phyloP scores from a whole-genome alignment of 2,888 invertebrate genomes.

The Apamea crenata region DNA sequence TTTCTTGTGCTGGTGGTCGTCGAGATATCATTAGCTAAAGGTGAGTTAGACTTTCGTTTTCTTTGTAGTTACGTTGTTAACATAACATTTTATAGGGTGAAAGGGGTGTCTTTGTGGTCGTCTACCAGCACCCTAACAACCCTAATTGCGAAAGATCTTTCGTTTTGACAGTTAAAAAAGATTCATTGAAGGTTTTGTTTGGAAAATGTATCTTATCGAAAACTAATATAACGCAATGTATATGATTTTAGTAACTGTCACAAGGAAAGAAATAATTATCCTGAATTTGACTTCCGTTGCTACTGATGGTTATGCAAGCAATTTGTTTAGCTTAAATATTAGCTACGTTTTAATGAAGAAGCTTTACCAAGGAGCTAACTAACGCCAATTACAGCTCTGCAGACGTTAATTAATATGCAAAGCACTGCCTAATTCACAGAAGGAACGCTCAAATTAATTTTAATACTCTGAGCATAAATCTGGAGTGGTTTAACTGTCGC shows the following conservation, averaged over 20 bases:
- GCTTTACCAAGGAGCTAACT: conserved; percentile 1
- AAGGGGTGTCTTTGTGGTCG: neutral
- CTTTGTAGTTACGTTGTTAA: conserved; percentile 8
- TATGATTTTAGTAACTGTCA: neutral
- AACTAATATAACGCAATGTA: neutral
- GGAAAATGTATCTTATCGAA: neutral
- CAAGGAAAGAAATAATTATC: neutral
- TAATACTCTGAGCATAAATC: conserved; percentile 38
- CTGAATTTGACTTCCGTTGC: neutral
- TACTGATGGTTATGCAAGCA: neutral
- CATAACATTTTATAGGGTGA: conserved; percentile 8
- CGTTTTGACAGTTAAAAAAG: neutral
- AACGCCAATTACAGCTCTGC: conserved; percentile 16
- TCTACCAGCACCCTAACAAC: neutral
- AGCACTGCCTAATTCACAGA: conserved; percentile 27
- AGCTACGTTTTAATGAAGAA: conserved; percentile 27
- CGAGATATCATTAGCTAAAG: conserved; percentile 55
- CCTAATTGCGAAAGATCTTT: neutral
- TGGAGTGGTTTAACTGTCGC: conserved; percentile 11
- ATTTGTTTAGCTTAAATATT: conserved; percentile 25
- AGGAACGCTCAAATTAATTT: conserved; percentile 38
- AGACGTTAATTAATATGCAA: conserved; percentile 42
- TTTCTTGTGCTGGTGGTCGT: conserved; percentile 48
- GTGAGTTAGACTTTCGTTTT: conserved; percentile 60
- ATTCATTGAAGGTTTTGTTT: neutral